Evolutionary conservation across 2,888 invertebrate genomes (phyloP).

Genomic region (Schizaphis graminum): DNA sequence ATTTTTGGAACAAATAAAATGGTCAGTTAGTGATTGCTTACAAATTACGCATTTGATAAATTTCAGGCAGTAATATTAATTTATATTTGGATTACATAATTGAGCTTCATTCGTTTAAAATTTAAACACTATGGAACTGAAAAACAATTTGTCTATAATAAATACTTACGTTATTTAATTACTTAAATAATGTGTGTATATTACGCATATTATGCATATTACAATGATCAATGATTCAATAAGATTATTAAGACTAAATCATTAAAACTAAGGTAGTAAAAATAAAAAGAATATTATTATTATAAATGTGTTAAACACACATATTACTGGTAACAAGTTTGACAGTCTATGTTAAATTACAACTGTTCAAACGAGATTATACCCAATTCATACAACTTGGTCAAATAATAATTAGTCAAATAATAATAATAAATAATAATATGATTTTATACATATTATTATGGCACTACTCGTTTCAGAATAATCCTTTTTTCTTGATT

Average conservation of each 20-base stretch:
- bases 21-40: slow-evolving; percentile 18
- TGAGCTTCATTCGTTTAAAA: slow-evolving; percentile 54
- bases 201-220: slow-evolving; percentile 21
- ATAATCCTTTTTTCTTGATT: slow-evolving; percentile 91
- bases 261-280: slow-evolving; percentile 42
- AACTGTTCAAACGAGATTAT: slow-evolving; percentile 57
- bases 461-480: slow-evolving; percentile 70
- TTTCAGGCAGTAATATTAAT: slow-evolving; percentile 48
- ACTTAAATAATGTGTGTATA: slow-evolving; percentile 3
- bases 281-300: slow-evolving; percentile 47
- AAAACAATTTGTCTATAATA: slow-evolving; percentile 35
- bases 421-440: slow-evolving; percentile 45
- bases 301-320: slow-evolving; percentile 34
- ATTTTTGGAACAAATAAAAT: slow-evolving; percentile 46
- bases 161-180: slow-evolving; percentile 8
- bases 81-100: slow-evolving; percentile 36
- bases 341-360: slow-evolving; percentile 23
- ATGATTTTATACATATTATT: slow-evolving; percentile 58
- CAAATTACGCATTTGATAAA: slow-evolving; percentile 43
- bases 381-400: slow-evolving; percentile 53
- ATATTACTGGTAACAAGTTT: slow-evolving; percentile 63
- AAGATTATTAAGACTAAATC: slow-evolving; percentile 31
- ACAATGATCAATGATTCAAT: slow-evolving; percentile 20
- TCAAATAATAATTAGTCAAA: slow-evolving; percentile 43
- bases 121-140: slow-evolving; percentile 36